Percentiles rank a stretch among this genome's conserved stretches.
phyloP scores from a whole-genome alignment of 1,140 invertebrate genomes.

The Calosoma granatense region DNA sequence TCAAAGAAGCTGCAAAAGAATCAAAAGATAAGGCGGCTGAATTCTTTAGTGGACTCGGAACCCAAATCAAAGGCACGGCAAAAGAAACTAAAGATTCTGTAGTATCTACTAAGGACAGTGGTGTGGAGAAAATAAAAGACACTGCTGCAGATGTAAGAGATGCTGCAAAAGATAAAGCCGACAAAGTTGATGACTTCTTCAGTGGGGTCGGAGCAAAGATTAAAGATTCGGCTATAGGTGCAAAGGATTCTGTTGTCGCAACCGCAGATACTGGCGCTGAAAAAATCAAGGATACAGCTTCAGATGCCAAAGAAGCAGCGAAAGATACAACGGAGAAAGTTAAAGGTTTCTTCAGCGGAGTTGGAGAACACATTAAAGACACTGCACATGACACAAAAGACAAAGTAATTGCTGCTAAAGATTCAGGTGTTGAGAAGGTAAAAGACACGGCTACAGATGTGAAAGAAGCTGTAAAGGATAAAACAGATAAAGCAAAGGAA shows the following conservation, averaged over 20 bases:
- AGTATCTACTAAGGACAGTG: conserved; percentile 6
- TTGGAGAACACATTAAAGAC: background rate
- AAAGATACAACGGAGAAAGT: background rate
- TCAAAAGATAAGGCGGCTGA: conserved; percentile 3
- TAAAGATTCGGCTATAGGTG: background rate
- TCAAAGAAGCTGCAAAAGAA: conserved; percentile 5
- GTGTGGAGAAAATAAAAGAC: conserved; percentile 2
- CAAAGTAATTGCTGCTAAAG: background rate
- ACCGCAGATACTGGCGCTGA: background rate
- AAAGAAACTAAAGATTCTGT: background rate
- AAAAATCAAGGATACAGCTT: conserved; percentile 6
- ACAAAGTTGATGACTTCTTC: background rate
- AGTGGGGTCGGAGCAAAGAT: background rate
- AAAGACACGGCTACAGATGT: background rate
- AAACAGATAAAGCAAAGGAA: background rate
- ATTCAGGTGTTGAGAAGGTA: background rate
- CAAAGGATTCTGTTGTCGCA: background rate
- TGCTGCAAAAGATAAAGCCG: background rate
- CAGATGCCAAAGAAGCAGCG: background rate
- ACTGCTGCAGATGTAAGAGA: background rate
- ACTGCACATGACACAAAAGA: background rate
- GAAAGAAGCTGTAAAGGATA: background rate
- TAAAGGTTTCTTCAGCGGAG: background rate
- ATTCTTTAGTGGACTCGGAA: conserved; percentile 14
- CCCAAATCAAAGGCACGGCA: background rate